Conservation (phyloP, 1,140 invertebrate genomes). For the Temnothorax nylanderi region DNA sequence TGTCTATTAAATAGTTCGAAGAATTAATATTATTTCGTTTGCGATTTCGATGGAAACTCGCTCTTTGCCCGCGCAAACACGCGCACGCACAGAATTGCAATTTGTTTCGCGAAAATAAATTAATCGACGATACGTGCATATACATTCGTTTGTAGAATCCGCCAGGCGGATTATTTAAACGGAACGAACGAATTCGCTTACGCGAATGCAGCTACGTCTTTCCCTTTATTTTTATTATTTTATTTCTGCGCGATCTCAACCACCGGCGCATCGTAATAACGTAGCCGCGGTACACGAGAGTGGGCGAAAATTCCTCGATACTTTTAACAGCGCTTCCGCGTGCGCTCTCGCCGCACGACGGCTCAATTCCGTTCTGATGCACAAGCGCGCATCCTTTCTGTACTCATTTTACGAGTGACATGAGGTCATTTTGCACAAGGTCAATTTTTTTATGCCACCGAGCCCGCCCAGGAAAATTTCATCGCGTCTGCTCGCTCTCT, state of each 20-base stretch:
- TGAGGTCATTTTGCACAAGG: conserved; percentile 25
- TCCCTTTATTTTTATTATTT: neutral
- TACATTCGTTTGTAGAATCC: neutral
- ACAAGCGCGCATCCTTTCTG: conserved; percentile 29
- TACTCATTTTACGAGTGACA: conserved; percentile 55
- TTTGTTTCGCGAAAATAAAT: conserved; percentile 42
- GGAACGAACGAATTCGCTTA: conserved; percentile 46
- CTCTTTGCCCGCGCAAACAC: neutral
- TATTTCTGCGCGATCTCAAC: neutral
- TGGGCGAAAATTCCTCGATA: conserved; percentile 47
- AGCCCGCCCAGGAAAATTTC: conserved; percentile 31
- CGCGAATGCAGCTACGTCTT: conserved; percentile 15
- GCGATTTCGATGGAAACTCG: neutral
- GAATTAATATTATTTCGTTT: conserved; percentile 23
- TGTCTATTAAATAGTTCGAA: neutral
- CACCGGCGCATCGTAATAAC: conserved; percentile 11
- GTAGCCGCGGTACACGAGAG: conserved; percentile 2
- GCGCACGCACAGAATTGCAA: neutral
- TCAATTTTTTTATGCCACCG: conserved; percentile 34
- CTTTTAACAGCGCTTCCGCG: conserved; percentile 33
- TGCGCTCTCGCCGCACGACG: conserved; percentile 7
- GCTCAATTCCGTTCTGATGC: conserved; percentile 32
- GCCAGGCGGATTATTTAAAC: conserved; percentile 53
- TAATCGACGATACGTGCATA: neutral
- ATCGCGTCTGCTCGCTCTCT: neutral